Evolutionary conservation across 2,113 vertebrate genomes (phyloP).

Genomic region (Rutilus rutilus): DNA sequence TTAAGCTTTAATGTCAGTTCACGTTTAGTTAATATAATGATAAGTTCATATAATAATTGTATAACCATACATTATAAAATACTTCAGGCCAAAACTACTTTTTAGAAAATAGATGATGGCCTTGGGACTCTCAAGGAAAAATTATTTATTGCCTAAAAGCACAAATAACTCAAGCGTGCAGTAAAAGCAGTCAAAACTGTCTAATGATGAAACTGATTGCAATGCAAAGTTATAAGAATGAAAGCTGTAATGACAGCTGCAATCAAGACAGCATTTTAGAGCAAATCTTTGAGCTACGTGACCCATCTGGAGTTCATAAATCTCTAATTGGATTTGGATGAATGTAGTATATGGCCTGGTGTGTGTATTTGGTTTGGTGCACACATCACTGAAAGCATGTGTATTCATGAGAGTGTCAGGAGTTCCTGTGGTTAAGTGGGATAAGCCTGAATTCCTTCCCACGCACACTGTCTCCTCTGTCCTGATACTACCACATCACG

Average conservation of each 20-base stretch:
- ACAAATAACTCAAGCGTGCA: not conserved
- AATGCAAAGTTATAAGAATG: constrained; percentile 22
- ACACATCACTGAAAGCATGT: constrained; percentile 36
- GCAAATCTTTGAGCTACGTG: constrained; percentile 10
- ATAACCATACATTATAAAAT: not conserved
- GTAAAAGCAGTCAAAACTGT: constrained; percentile 34
- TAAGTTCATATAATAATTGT: not conserved
- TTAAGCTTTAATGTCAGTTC: no score
- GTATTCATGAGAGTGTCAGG: constrained; percentile 52
- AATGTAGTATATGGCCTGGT: constrained; percentile 39
- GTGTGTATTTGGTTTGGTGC: constrained; percentile 42
- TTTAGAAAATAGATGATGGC: not conserved
- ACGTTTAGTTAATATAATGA: not conserved
- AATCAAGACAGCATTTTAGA: constrained; percentile 38
- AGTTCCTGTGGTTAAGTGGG: constrained; percentile 64
- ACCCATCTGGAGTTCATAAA: constrained; percentile 47
- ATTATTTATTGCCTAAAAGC: not conserved
- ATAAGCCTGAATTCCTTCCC: constrained; percentile 60
- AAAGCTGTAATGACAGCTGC: constrained; percentile 45
- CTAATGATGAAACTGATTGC: constrained; percentile 36
- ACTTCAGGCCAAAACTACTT: not conserved
- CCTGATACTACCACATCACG: constrained; percentile 77
- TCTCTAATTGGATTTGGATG: constrained; percentile 50
- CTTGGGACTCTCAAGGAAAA: not conserved
- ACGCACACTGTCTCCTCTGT: constrained; percentile 68